phyloP scores from a whole-genome alignment of 2,888 invertebrate genomes.

The Pyralis farinalis region DNA sequence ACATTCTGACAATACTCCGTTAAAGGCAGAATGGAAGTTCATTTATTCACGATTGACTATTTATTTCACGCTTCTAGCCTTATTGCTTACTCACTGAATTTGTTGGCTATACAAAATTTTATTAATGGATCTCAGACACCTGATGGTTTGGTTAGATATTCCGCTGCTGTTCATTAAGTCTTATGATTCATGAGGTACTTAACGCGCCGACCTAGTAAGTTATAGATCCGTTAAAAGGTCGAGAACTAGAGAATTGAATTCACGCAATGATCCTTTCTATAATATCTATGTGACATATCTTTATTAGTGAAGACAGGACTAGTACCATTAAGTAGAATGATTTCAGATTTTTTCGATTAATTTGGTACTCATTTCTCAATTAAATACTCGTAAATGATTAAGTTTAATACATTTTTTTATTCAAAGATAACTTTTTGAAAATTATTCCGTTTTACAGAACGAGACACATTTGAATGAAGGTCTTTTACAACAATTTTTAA shows the following conservation, averaged over 20 bases:
- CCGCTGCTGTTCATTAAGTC: constrained; percentile 8
- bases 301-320: too few relatives aligned
- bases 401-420: too few relatives aligned
- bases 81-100: constrained; percentile 10
- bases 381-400: too few relatives aligned
- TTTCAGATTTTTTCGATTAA: too few relatives aligned
- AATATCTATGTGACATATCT: not conserved
- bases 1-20: constrained; percentile 63
- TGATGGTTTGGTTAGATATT: constrained; percentile 11
- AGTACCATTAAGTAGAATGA: too few relatives aligned
- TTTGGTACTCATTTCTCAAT: too few relatives aligned
- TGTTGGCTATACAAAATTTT: constrained; percentile 14
- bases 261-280: not conserved
- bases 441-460: too few relatives aligned
- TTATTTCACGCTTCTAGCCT: constrained; percentile 11
- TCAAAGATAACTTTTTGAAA: too few relatives aligned
- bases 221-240: not conserved
- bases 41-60: constrained; percentile 26
- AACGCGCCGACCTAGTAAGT: constrained; percentile 1
- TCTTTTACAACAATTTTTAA: too few relatives aligned
- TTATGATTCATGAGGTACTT: constrained; percentile 9
- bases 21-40: constrained; percentile 57
- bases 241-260: not conserved
- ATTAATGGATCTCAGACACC: constrained; percentile 13
- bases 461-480: too few relatives aligned